These are phyloP conservation scores for Drosophila dives DNA, from an alignment of 2,888 invertebrate species.

Conservation along the genomic window DNA sequence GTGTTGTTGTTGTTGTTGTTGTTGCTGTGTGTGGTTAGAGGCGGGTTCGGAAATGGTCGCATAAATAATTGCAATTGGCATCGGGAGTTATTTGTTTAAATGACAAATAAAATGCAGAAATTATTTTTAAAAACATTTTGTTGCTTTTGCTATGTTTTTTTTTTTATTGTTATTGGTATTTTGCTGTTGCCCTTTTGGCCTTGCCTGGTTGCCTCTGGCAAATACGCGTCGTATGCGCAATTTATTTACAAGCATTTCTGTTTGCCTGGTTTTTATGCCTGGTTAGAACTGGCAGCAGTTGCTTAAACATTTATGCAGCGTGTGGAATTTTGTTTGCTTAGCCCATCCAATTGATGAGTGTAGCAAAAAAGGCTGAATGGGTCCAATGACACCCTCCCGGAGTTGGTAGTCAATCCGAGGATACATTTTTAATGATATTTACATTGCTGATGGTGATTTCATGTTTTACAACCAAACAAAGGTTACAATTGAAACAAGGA, in stretches of 20 bases:
- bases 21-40: not conserved
- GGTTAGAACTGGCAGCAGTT: conserved; percentile 50
- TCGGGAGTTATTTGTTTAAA: conserved; percentile 61
- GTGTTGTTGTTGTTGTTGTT: not conserved
- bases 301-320: conserved; percentile 65
- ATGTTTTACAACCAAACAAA: conserved; percentile 14
- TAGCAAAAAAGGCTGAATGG: not conserved
- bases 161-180: conserved; percentile 6
- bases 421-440: conserved; percentile 51
- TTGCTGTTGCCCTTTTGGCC: conserved; percentile 28
- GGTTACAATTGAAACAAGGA: conserved; percentile 4
- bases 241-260: conserved; percentile 60
- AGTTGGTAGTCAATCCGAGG: conserved; percentile 4
- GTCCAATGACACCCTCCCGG: not conserved
- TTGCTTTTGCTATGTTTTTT: conserved; percentile 17
- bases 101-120: conserved; percentile 66
- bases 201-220: conserved; percentile 48
- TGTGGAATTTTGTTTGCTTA: conserved; percentile 35
- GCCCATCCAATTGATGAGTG: conserved; percentile 42
- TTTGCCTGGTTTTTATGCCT: conserved; percentile 53
- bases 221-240: conserved; percentile 70
- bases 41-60: conserved; percentile 13
- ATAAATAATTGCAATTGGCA: conserved; percentile 59
- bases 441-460: conserved; percentile 22
- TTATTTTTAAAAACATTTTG: conserved; percentile 68